phyloP scores from a whole-genome alignment of 2,888 invertebrate genomes.

The Druceiella hillmani region DNA sequence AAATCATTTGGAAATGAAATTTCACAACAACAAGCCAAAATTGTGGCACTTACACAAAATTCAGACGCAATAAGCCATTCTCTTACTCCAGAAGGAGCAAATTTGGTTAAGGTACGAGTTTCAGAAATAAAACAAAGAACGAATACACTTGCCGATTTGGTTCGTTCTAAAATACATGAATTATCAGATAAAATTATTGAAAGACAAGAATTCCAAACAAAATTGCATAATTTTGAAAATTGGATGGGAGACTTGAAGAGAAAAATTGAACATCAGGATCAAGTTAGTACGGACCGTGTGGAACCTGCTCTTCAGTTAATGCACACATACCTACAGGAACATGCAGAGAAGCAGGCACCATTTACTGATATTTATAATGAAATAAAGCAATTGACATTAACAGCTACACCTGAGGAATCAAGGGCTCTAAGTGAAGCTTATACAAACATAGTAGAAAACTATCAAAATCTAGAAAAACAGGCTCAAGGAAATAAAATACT shows the following conservation, averaged over 20 bases:
- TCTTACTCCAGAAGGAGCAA: constrained; percentile 72
- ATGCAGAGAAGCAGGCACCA: constrained; percentile 73
- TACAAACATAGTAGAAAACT: constrained; percentile 68
- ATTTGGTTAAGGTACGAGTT: constrained; percentile 64
- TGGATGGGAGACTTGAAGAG: constrained; percentile 72
- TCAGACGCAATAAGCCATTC: constrained; percentile 75
- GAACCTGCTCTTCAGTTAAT: constrained; percentile 72
- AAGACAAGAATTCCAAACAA: constrained; percentile 78
- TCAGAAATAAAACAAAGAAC: constrained; percentile 69
- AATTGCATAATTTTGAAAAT: constrained; percentile 69
- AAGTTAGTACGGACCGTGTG: constrained; percentile 76
- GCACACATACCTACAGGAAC: constrained; percentile 77
- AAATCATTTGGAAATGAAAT: constrained; percentile 82
- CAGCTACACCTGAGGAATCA: constrained; percentile 69
- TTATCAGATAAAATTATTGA: constrained; percentile 77
- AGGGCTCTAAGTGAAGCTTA: constrained; percentile 69
- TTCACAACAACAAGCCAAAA: constrained; percentile 77
- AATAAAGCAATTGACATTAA: constrained; percentile 68
- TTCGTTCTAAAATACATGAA: constrained; percentile 69
- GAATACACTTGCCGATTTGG: constrained; percentile 68
- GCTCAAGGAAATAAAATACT: constrained; percentile 68
- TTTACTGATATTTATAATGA: constrained; percentile 78
- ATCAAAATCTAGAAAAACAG: constrained; percentile 69
- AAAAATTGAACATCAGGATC: constrained; percentile 71
- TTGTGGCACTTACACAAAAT: constrained; percentile 72